Percentiles rank a stretch among this genome's conserved stretches.
Evolutionary conservation across 2,888 invertebrate genomes (phyloP).

Genomic region (Rhaphigaster nebulosa): DNA sequence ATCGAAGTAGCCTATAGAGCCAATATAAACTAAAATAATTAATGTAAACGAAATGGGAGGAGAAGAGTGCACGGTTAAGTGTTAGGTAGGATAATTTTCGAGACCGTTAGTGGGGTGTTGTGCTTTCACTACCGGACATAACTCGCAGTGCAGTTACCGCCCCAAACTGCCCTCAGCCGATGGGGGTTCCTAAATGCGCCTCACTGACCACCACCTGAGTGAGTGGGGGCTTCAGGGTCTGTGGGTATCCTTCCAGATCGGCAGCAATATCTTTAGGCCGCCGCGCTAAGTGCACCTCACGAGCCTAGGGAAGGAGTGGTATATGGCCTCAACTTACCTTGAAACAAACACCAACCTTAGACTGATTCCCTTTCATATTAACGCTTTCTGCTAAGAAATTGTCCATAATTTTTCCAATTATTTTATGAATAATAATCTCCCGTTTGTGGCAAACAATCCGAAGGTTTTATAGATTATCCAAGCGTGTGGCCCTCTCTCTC

Average conservation of each 20-base stretch:
- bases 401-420: neutral
- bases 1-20: neutral
- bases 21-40: neutral
- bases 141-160: neutral
- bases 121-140: neutral
- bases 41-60: neutral
- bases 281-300: neutral
- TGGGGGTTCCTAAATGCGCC: slow-evolving; percentile 7
- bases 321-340: neutral
- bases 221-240: neutral
- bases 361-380: neutral
- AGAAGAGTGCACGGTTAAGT: neutral
- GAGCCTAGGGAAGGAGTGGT: neutral
- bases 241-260: neutral
- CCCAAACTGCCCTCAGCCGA: neutral
- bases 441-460: too few species aligned
- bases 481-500: too few species aligned
- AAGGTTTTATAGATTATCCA: too few species aligned
- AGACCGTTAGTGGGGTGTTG: neutral
- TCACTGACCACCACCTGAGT: slow-evolving; percentile 14
- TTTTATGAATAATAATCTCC: too few species aligned
- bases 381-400: neutral
- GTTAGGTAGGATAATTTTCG: neutral
- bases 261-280: slow-evolving; percentile 12
- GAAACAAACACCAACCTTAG: neutral